Evolutionary conservation across 2,888 invertebrate species (phyloP).

Genomic region (Chouioia cunea): DNA sequence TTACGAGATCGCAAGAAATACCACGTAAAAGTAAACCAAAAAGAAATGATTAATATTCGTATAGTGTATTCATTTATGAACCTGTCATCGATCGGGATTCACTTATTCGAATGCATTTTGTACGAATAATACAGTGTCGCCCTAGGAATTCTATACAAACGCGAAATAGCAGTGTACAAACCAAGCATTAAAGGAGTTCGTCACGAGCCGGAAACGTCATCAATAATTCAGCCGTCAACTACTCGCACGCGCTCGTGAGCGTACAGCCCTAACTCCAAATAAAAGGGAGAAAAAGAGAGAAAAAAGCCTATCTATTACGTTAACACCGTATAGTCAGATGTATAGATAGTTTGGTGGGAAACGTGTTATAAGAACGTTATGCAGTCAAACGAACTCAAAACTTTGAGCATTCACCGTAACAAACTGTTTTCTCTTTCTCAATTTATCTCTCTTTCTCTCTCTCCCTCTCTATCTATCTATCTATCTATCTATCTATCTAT

Average conservation of each 20-base stretch:
- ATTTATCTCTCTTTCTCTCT: slow-evolving; percentile 5
- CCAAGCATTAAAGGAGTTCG: slow-evolving; percentile 37
- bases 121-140: slow-evolving; percentile 2
- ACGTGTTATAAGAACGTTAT: slow-evolving; percentile 12
- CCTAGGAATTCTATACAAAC: slow-evolving; percentile 25
- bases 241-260: not conserved
- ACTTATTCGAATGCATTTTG: slow-evolving; percentile 1
- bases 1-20: no score
- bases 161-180: slow-evolving; percentile 31
- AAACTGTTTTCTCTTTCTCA: not conserved
- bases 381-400: not conserved
- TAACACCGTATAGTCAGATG: slow-evolving; percentile 15
- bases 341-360: slow-evolving; percentile 22
- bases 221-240: slow-evolving; percentile 28
- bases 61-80: slow-evolving; percentile 23
- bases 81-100: slow-evolving; percentile 22
- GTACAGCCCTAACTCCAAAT: not conserved
- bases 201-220: slow-evolving; percentile 36
- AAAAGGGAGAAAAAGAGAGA: slow-evolving; percentile 27
- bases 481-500: no score
- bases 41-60: slow-evolving; percentile 3
- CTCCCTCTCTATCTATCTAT: no score
- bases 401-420: not conserved
- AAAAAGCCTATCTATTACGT: slow-evolving; percentile 25
- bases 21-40: no score